These are phyloP conservation scores for Argya squamiceps DNA, from an alignment of 2,797 vertebrate species.

Conservation along the genomic window DNA sequence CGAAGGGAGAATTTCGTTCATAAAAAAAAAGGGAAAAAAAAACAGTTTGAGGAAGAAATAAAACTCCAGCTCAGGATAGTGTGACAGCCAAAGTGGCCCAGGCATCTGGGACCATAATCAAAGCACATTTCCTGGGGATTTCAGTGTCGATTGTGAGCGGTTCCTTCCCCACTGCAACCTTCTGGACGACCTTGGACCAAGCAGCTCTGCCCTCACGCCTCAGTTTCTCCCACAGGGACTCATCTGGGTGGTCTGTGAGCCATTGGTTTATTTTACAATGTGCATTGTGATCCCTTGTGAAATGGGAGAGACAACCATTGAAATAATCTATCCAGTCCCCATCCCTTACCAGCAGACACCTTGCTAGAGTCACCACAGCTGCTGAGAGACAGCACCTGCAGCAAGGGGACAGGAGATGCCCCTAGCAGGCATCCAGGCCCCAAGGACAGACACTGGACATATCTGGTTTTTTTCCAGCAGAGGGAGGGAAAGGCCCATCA, in stretches of 20 bases:
- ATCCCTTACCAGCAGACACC: background rate
- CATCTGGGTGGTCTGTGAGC: background rate
- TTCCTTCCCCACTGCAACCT: background rate
- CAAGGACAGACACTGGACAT: background rate
- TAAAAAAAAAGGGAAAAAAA: background rate
- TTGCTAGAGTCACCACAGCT: background rate
- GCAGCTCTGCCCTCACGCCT: background rate
- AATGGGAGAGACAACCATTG: fast-evolving
- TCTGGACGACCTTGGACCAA: background rate
- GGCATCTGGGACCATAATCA: background rate
- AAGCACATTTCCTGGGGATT: background rate
- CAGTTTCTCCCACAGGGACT: background rate
- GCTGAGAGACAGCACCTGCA: background rate
- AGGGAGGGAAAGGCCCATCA: background rate
- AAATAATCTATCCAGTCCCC: background rate
- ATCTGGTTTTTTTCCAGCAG: conserved; percentile 14
- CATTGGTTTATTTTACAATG: background rate
- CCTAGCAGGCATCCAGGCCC: background rate
- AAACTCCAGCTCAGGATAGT: background rate
- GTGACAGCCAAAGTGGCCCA: conserved; percentile 18
- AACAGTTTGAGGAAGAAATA: background rate
- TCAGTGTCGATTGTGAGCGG: fast-evolving
- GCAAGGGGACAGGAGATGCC: background rate
- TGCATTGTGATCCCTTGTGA: background rate
- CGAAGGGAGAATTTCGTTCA: conserved; percentile 36